phyloP scores from a whole-genome alignment of 1,140 invertebrate genomes.

The Sycobia sp. region DNA sequence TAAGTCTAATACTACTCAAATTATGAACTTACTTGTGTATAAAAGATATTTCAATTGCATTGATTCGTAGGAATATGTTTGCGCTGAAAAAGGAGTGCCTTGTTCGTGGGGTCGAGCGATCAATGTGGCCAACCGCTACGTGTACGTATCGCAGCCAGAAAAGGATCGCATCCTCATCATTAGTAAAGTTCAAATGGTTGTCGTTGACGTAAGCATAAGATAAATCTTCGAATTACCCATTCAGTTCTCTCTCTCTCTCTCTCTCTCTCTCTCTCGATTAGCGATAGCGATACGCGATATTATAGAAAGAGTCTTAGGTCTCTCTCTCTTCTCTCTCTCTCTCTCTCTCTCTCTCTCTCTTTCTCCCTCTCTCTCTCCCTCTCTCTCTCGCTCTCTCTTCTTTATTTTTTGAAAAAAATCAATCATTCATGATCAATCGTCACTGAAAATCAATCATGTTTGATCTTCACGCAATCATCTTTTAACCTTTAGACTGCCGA shows the following conservation, averaged over 20 bases:
- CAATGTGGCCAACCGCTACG: constrained; percentile 74
- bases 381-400: too few relatives aligned
- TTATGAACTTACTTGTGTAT: background rate
- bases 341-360: too few relatives aligned
- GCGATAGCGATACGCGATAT: background rate
- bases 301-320: too few relatives aligned
- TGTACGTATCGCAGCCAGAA: constrained; percentile 77
- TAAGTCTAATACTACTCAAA: constrained; percentile 1
- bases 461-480: too few relatives aligned
- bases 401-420: too few relatives aligned
- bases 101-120: constrained; percentile 79
- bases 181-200: constrained; percentile 75
- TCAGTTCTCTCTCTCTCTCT: background rate
- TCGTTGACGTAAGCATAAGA: constrained; percentile 70
- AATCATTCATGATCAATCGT: too few relatives aligned
- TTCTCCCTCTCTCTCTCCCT: too few relatives aligned
- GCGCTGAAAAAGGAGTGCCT: constrained; percentile 68
- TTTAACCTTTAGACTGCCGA: too few relatives aligned
- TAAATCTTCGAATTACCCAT: too few relatives aligned
- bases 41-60: background rate
- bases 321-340: too few relatives aligned
- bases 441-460: too few relatives aligned
- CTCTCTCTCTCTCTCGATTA: background rate
- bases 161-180: constrained; percentile 76
- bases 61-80: constrained; percentile 69